These are phyloP conservation scores for Sciurus carolinensis DNA, from an alignment of 2,797 vertebrate genomes.

Conservation along the genomic window DNA sequence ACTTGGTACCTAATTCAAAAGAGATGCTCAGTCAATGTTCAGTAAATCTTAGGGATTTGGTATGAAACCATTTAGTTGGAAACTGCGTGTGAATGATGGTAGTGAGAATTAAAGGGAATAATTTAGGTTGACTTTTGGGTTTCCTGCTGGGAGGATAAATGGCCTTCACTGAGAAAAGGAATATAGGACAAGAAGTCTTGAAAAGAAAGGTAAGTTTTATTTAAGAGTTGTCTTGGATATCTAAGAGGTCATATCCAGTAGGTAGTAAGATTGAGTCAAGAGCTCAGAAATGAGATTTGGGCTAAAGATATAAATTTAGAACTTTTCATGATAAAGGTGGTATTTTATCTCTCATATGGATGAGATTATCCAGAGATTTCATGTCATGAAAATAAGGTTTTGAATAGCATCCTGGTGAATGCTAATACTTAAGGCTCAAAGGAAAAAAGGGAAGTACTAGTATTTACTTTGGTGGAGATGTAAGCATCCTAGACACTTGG, in stretches of 20 bases:
- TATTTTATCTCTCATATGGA: neutral
- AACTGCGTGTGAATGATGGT: constrained; percentile 24
- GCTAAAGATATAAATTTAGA: neutral
- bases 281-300: constrained; percentile 48
- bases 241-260: neutral
- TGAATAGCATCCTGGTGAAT: constrained; percentile 4
- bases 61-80: constrained; percentile 50
- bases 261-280: neutral
- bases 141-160: constrained; percentile 32
- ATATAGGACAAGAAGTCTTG: neutral
- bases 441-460: neutral
- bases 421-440: neutral
- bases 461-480: constrained; percentile 19
- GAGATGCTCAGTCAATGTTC: neutral
- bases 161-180: constrained; percentile 7
- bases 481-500: neutral
- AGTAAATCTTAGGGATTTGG: constrained; percentile 60
- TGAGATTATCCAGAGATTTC: constrained; percentile 21
- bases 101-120: neutral
- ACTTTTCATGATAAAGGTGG: neutral
- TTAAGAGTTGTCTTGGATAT: constrained; percentile 42
- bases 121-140: constrained; percentile 51
- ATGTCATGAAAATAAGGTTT: constrained; percentile 34
- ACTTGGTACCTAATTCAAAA: constrained; percentile 25
- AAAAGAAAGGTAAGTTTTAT: constrained; percentile 48